Evolutionary conservation across 2,888 invertebrate genomes (phyloP).

Genomic region (Tinea pellionella): DNA sequence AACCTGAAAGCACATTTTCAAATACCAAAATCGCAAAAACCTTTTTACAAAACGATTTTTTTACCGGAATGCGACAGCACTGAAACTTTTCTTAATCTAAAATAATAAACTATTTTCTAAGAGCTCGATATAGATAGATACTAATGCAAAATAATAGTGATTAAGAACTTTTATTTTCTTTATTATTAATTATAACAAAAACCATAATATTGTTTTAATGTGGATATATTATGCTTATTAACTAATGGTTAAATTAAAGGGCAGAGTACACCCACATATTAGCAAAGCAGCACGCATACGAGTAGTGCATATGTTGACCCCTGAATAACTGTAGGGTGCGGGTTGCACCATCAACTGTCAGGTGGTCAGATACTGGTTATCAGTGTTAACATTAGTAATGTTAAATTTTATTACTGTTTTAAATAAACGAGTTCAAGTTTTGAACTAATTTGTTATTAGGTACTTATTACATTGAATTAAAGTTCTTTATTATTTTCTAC

Average conservation of each 20-base stretch:
- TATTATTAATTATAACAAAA: not conserved
- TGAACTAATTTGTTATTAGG: not conserved
- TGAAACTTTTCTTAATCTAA: too few species aligned
- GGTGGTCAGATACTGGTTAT: slow-evolving; percentile 11
- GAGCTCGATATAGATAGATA: too few species aligned
- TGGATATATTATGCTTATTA: not conserved
- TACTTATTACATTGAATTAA: too few species aligned
- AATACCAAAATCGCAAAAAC: too few species aligned
- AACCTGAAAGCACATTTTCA: too few species aligned
- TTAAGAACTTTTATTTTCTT: too few species aligned
- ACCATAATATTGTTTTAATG: not conserved
- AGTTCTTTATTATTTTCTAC: too few species aligned
- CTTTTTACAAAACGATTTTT: too few species aligned
- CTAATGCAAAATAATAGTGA: too few species aligned
- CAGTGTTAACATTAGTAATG: not conserved
- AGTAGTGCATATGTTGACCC: not conserved
- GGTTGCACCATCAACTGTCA: not conserved
- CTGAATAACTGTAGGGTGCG: not conserved
- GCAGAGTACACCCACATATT: not conserved
- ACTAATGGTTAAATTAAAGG: not conserved
- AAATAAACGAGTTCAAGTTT: not conserved
- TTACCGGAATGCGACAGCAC: too few species aligned
- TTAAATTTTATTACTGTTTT: not conserved
- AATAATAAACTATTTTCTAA: too few species aligned
- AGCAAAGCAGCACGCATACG: not conserved